Evolutionary conservation across 2,113 vertebrate genomes (phyloP).

Genomic region (Excalfactoria chinensis): DNA sequence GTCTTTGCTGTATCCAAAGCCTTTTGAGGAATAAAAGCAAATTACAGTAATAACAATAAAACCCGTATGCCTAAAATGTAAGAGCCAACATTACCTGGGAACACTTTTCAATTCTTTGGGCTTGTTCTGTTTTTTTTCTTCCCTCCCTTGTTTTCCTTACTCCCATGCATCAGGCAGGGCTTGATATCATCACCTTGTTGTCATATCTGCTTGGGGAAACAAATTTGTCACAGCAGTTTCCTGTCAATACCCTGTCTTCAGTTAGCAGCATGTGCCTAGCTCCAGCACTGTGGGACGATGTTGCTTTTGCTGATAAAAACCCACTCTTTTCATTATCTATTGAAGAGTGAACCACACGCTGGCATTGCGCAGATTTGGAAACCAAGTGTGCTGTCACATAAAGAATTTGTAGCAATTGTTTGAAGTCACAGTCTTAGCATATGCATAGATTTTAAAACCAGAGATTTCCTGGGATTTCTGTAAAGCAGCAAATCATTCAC

Average conservation of each 20-base stretch:
- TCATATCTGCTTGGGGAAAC: conserved; percentile 62
- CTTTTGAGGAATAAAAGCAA: conserved; percentile 14
- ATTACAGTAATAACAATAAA: not conserved
- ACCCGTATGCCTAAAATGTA: not conserved
- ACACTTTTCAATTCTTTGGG: not conserved
- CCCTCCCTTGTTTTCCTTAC: conserved; percentile 6
- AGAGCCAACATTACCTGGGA: not conserved
- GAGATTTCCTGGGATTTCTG: conserved; percentile 9
- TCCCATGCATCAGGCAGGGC: conserved; percentile 27
- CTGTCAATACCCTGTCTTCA: conserved; percentile 35
- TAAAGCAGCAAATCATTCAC: not conserved
- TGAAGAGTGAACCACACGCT: not conserved
- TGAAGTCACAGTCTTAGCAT: conserved; percentile 35
- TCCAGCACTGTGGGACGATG: not conserved
- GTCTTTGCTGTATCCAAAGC: not conserved
- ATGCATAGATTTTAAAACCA: not conserved
- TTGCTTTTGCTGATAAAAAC: conserved; percentile 35
- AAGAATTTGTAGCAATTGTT: conserved; percentile 16
- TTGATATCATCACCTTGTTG: conserved; percentile 68
- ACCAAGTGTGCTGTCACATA: conserved; percentile 24
- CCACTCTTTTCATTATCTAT: conserved; percentile 19
- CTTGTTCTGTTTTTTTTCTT: not conserved
- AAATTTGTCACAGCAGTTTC: conserved; percentile 46
- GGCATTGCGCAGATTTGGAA: conserved; percentile 34
- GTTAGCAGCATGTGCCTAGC: conserved; percentile 31